Conservation (phyloP, 2,888 invertebrate species). For the Zhengitettix transpicula region DNA sequence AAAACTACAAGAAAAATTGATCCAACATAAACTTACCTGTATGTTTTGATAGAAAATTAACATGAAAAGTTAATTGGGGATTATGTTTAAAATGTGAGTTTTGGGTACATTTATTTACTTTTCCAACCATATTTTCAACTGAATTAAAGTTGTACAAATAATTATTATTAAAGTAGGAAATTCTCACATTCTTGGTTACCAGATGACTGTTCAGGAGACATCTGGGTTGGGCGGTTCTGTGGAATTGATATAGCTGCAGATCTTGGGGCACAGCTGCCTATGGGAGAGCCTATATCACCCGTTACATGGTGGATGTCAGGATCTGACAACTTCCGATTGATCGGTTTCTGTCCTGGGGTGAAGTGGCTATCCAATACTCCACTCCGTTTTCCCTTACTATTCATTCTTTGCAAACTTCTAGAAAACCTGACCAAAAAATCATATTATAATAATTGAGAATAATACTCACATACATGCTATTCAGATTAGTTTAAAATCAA, state of each 20-base stretch:
- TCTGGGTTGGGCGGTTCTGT: conserved; percentile 19
- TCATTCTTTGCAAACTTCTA: conserved; percentile 11
- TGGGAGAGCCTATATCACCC: conserved; percentile 14
- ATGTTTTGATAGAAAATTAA: too few relatives aligned
- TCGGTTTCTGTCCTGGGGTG: conserved; percentile 25
- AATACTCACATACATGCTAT: too few relatives aligned
- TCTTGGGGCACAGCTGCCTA: conserved; percentile 16
- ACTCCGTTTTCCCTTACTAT: conserved; percentile 51
- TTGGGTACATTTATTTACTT: too few relatives aligned
- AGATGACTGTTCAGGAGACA: conserved; percentile 8
- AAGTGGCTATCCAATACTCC: conserved; percentile 38
- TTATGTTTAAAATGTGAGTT: too few relatives aligned
- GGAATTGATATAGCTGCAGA: conserved; percentile 28
- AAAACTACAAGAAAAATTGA: too few relatives aligned
- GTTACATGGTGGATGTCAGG: conserved; percentile 60
- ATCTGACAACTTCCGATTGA: conserved; percentile 71
- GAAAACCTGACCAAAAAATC: conserved; percentile 11
- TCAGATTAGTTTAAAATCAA: too few relatives aligned
- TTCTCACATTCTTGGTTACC: neutral
- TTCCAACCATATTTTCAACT: too few relatives aligned
- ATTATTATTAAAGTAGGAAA: too few relatives aligned
- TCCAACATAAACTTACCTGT: too few relatives aligned
- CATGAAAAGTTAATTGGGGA: too few relatives aligned
- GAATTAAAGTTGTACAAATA: too few relatives aligned
- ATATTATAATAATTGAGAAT: too few relatives aligned